phyloP scores from a whole-genome alignment of 1,140 invertebrate genomes.

The Dreissena polymorpha region DNA sequence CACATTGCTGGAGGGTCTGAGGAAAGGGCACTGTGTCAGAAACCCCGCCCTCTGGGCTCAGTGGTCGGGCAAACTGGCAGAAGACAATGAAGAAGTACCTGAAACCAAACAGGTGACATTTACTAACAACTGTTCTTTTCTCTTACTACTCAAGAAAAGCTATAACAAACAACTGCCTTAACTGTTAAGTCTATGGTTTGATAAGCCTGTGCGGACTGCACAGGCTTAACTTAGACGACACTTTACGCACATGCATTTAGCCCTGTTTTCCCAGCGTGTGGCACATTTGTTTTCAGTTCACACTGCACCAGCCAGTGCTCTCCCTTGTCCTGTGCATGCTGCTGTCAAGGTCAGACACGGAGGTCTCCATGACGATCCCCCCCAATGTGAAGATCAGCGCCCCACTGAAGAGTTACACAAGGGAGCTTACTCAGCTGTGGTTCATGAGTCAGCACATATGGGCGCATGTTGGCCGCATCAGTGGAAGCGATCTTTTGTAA shows the following conservation, averaged over 20 bases:
- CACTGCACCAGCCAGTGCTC: constrained; percentile 53
- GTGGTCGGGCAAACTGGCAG: neutral
- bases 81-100: too few relatives aligned
- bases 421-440: constrained; percentile 76
- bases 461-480: constrained; percentile 77
- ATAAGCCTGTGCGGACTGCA: too few relatives aligned
- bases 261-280: too few relatives aligned
- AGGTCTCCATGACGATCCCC: constrained; percentile 20
- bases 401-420: constrained; percentile 49
- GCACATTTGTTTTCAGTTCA: constrained; percentile 61
- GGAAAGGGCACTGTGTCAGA: neutral
- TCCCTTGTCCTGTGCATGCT: constrained; percentile 50
- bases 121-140: too few relatives aligned
- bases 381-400: constrained; percentile 38
- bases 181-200: too few relatives aligned
- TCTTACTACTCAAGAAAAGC: too few relatives aligned
- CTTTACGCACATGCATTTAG: too few relatives aligned
- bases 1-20: neutral
- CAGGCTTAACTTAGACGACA: too few relatives aligned
- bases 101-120: too few relatives aligned
- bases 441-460: constrained; percentile 80
- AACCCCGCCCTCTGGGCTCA: neutral
- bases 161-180: too few relatives aligned
- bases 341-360: constrained; percentile 45
- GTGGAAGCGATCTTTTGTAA: constrained; percentile 6